These are phyloP conservation scores for Bombus fervidus DNA, from an alignment of 1,140 invertebrate genomes.

Conservation along the genomic window DNA sequence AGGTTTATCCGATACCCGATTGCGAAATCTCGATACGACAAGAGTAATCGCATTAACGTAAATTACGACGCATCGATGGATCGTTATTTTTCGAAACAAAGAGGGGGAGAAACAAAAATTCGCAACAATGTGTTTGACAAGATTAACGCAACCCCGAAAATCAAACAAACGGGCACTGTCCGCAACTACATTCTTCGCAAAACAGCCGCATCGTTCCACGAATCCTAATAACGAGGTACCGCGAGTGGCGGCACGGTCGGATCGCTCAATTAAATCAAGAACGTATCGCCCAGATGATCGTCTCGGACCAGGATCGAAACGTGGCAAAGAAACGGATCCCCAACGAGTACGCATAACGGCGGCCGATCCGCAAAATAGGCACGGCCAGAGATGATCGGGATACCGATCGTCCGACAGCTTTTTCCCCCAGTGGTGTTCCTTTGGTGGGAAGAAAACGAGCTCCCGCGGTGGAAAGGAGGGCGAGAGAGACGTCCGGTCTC, in stretches of 20 bases:
- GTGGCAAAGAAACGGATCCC: constrained; percentile 53
- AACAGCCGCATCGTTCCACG: constrained; percentile 15
- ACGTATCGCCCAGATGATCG: constrained; percentile 36
- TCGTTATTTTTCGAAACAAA: neutral
- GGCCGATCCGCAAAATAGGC: constrained; percentile 56
- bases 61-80: neutral
- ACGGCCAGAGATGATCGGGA: constrained; percentile 56
- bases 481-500: neutral
- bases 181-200: neutral
- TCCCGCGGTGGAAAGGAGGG: neutral
- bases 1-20: neutral
- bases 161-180: neutral
- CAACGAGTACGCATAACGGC: constrained; percentile 4
- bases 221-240: constrained; percentile 11
- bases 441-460: constrained; percentile 40
- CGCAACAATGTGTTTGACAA: neutral
- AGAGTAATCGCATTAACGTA: neutral
- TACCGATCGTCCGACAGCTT: constrained; percentile 57
- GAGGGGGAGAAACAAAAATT: neutral
- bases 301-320: neutral
- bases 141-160: neutral
- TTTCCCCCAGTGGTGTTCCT: constrained; percentile 18
- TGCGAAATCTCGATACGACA: neutral
- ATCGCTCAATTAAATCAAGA: constrained; percentile 51
- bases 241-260: neutral